Evolutionary conservation across 2,888 invertebrate genomes (phyloP).

Genomic region (Theretra japonica): DNA sequence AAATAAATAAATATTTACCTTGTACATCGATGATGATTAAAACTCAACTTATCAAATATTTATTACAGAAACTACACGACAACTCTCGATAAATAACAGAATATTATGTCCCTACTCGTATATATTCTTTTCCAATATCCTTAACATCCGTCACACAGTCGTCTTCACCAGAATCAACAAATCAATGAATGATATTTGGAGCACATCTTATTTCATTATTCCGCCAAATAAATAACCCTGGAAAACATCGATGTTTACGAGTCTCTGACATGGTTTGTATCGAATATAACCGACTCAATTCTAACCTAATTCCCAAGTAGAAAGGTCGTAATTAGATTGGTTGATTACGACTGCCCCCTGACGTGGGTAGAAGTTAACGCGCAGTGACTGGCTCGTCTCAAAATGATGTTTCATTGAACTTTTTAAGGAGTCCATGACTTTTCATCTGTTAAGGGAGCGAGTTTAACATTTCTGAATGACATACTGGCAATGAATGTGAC

Average conservation of each 20-base stretch:
- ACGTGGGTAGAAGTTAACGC: slow-evolving; percentile 11
- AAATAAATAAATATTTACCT: too few relatives aligned
- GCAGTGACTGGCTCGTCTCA: background rate
- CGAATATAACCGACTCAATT: background rate
- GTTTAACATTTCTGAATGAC: background rate
- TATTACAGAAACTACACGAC: too few relatives aligned
- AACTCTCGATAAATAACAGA: too few relatives aligned
- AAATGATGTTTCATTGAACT: slow-evolving; percentile 7
- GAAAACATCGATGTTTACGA: background rate
- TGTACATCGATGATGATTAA: too few relatives aligned
- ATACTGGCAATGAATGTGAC: background rate
- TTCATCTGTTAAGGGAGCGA: background rate
- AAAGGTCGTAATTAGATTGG: slow-evolving; percentile 21
- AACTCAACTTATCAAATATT: too few relatives aligned
- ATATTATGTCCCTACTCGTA: too few relatives aligned
- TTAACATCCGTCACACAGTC: too few relatives aligned
- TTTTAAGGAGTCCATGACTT: background rate
- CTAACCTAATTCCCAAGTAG: slow-evolving; percentile 8
- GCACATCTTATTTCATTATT: slow-evolving; percentile 18
- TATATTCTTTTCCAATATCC: too few relatives aligned
- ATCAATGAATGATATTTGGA: background rate
- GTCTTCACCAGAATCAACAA: background rate
- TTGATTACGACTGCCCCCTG: slow-evolving; percentile 10
- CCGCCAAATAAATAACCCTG: slow-evolving; percentile 7
- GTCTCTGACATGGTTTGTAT: background rate